Base-by-base conservation (phyloP, 2,113 vertebrate genomes). In the Paralichthys olivaceus region DNA sequence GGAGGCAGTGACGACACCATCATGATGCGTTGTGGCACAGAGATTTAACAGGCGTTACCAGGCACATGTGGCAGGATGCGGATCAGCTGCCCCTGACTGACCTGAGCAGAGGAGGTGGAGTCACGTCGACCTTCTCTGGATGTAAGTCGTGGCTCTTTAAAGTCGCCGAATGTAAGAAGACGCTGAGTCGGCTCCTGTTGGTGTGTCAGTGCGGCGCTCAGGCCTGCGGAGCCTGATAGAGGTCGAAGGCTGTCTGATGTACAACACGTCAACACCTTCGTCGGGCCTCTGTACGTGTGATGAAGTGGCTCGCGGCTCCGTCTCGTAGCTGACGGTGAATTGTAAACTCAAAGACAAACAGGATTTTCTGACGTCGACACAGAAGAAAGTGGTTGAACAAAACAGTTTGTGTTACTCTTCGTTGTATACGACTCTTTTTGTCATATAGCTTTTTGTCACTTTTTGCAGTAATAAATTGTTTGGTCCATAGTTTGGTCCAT, bases 191-290 rank as follows among this genome's bases (percentile, higher is more conserved):
- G 47, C 72, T 55, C 2, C 67, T 14, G 47, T 73, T 61, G 26
- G 40, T 4, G 71, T 57, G 72, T 51, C 26, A 12, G 13, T 2
- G 58, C 12, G 25, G 12, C 0, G 25, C 72, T 69, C 43, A 13
- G 85, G 51, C 72, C 72, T 1, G 20, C 55, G 1, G 63, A 72
- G 63, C 20, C 62, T 63, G 69, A 84, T 75, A 9, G 81, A 78
- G 82, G 81, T 70, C 43, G 74, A 85, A 72, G 80, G 74, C 80
- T 80, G 77, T 85, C 73, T n/a, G 72, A 69, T 58, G 77, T n/a
- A 3, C 37, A 3, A 57, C 77, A 37, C 28, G 72, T 89, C 82
- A 80, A 83, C 84, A 80, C 87, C 79, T 89, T 69, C 0, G 32
- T 73, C 74, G 32, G 76, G 49, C 77, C 84, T 68, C 60, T 75